These are phyloP conservation scores for Pangasius larnaudii DNA, from an alignment of 2,797 vertebrate species.

Conservation along the genomic window DNA sequence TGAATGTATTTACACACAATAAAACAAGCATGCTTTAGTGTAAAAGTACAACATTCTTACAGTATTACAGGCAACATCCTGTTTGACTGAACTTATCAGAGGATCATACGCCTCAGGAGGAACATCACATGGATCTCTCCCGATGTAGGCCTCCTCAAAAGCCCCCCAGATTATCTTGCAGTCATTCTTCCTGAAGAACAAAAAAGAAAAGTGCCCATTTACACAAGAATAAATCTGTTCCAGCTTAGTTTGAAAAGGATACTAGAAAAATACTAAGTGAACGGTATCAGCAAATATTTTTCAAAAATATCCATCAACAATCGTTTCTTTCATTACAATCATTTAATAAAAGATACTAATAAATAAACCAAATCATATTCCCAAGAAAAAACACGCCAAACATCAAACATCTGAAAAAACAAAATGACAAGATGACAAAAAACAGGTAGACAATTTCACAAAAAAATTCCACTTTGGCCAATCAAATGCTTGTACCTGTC, in stretches of 20 bases:
- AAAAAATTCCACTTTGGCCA: background rate
- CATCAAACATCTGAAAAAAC: background rate
- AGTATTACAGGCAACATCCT: constrained; percentile 60
- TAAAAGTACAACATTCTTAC: constrained; percentile 60
- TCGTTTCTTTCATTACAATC: background rate
- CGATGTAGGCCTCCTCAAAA: constrained; percentile 68
- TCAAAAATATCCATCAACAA: background rate
- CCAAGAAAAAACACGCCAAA: background rate
- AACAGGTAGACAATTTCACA: background rate
- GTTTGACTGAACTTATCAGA: constrained; percentile 45
- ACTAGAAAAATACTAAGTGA: background rate
- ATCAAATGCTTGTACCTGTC: background rate
- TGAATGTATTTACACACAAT: background rate
- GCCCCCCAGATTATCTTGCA: constrained; percentile 65
- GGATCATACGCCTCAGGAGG: constrained; percentile 63
- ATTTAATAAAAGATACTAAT: background rate
- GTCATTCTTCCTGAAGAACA: constrained; percentile 50
- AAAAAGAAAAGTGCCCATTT: background rate
- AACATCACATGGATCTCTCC: constrained; percentile 65
- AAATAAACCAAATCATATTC: background rate
- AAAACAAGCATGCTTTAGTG: background rate
- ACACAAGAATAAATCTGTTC: background rate
- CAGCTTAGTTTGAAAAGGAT: background rate
- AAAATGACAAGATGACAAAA: background rate
- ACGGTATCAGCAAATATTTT: background rate